These are phyloP conservation scores for Crossaster papposus DNA, from an alignment of 53 echinoderm and acorn worm genomes.

Conservation along the genomic window DNA sequence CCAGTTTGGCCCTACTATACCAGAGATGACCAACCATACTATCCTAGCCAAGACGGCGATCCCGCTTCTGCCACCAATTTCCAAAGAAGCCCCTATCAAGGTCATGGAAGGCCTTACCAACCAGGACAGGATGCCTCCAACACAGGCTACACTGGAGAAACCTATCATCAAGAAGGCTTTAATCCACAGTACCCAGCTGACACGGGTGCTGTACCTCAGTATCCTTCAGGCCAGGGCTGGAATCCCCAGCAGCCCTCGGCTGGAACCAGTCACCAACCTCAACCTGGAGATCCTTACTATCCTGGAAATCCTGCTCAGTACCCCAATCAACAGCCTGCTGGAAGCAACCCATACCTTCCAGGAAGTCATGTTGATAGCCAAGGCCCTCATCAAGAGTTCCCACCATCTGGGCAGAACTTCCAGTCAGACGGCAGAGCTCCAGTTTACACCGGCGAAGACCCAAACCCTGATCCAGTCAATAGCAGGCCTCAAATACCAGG, in stretches of 20 bases:
- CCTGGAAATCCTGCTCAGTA: slow-evolving; percentile 24
- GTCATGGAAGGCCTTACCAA: slow-evolving; percentile 22
- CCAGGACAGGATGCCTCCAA: slow-evolving; percentile 22
- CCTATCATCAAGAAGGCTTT: slow-evolving; percentile 20
- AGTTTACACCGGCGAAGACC: slow-evolving; percentile 32
- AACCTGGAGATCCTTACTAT: slow-evolving; percentile 14
- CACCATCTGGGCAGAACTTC: not conserved
- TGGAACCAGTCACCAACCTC: slow-evolving; percentile 17
- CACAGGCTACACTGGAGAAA: not conserved
- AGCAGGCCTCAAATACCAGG: slow-evolving; percentile 20
- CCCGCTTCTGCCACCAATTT: slow-evolving; percentile 40
- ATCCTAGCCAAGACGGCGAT: slow-evolving; percentile 15
- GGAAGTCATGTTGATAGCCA: not conserved
- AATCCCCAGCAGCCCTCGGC: slow-evolving; percentile 19
- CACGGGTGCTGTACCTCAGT: slow-evolving; percentile 24
- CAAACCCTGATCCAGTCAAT: slow-evolving; percentile 14
- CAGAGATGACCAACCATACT: slow-evolving; percentile 12
- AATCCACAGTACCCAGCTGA: slow-evolving; percentile 7
- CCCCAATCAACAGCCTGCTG: not conserved
- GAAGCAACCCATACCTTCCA: slow-evolving; percentile 8
- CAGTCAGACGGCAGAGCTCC: slow-evolving; percentile 14
- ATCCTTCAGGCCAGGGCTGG: slow-evolving; percentile 24
- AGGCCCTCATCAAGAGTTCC: not conserved
- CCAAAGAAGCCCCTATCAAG: slow-evolving; percentile 45
- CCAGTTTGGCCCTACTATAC: slow-evolving; percentile 19